A percentile compares a stretch with the other conserved stretches of the same genome.
These are phyloP conservation scores for Diprion similis DNA, from an alignment of 1,140 invertebrate genomes.

Conservation along the genomic window DNA sequence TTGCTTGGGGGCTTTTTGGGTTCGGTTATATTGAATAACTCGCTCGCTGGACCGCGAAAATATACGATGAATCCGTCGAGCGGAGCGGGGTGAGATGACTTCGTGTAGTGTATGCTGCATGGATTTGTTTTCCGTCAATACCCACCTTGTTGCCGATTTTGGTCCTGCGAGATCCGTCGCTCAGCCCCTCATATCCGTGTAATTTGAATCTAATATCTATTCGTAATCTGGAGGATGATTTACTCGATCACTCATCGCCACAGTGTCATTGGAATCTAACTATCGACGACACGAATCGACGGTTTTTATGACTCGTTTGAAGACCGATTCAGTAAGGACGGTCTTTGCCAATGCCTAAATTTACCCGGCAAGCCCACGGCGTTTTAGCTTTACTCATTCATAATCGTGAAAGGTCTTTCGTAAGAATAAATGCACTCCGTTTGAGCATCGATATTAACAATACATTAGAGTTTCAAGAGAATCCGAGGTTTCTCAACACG, in stretches of 20 bases:
- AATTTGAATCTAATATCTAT: not conserved
- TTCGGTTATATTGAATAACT: conserved; percentile 63
- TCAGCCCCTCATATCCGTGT: conserved; percentile 15
- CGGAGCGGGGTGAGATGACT: conserved; percentile 2
- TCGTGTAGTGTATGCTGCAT: conserved; percentile 1
- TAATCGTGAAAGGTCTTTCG: not conserved
- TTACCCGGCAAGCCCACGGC: not conserved
- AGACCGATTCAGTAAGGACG: too few species aligned
- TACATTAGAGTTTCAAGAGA: not conserved
- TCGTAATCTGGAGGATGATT: too few species aligned
- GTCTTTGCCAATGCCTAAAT: not conserved
- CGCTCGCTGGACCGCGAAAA: conserved; percentile 64
- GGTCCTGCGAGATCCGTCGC: not conserved
- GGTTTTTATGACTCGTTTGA: too few species aligned
- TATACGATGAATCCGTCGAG: conserved; percentile 45
- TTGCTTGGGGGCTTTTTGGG: conserved; percentile 59
- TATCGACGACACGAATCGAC: too few species aligned
- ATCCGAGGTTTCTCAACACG: not conserved
- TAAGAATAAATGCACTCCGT: not conserved
- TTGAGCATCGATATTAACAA: not conserved
- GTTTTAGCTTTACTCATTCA: not conserved
- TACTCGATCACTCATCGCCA: too few species aligned
- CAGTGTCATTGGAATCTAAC: too few species aligned
- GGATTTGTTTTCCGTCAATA: conserved; percentile 9
- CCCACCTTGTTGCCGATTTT: not conserved